Evolutionary conservation across 2,797 vertebrate species (phyloP), one percentile per base, ranked within the genome.

Genomic region (Odontamblyopus rebecca): DNA sequence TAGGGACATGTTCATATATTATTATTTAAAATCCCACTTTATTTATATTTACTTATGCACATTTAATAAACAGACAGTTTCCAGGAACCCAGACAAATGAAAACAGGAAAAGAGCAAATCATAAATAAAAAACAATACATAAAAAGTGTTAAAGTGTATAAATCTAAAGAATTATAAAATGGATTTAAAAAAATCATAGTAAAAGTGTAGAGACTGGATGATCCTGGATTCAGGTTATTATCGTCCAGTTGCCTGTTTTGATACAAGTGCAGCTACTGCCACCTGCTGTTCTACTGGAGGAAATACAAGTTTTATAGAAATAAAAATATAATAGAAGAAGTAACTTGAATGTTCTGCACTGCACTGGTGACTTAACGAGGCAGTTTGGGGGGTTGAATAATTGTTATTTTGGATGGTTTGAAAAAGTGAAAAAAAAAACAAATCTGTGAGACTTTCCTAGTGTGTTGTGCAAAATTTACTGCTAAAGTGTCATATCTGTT

Each of bases 241-340:
- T 23, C 23, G 23, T 23, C 23, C 23, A 23, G 19, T 5, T 6
- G 57, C 3, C 1, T 5, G 13, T 26, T 29, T 29, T 48, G 9
- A 62, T 48, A 8, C 15, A 50, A 50, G 30, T 75, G 19, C 35
- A 57, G 57, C 70, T 80, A 81, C 73, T 80, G 26, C 85, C 88
- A 86, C 78, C 88, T 88, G 67, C 53, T 80, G 88, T 0, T 67
- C 0, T 0, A 0, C 0, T 0, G 0, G 1, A 1, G n/a, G 8
- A 54, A 76, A 68, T 68, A 60, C 79, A 82, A 51, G 2, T 26
- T 18, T 50, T 26, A 27, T 3, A 26, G 23, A 57, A 26, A 56
- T 56, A 19, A 51, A 51, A 51, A n/a, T 19, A 26, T 26, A 26
- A 18, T n/a, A 53, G 51, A 15, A 48, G 12, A 48, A 48, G 16